Evolutionary conservation across 2,113 vertebrate species (phyloP).

Genomic region (Takifugu flavidus): DNA sequence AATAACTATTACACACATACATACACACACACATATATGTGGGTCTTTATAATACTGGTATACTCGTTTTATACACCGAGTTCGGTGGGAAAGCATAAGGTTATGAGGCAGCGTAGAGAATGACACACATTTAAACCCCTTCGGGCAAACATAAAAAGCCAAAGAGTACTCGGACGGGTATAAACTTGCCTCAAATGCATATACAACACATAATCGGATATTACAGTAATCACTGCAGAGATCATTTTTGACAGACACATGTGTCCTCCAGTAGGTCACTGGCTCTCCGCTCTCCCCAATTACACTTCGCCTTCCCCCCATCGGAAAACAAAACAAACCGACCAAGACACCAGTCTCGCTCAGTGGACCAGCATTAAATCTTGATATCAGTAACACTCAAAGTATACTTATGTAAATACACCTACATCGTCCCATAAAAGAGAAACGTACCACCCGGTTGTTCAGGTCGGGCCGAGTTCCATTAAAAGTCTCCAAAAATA

Average conservation of each 20-base stretch:
- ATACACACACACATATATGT: too few species aligned
- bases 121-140: too few species aligned
- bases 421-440: constrained; percentile 46
- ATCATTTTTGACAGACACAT: background rate
- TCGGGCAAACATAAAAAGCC: background rate
- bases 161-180: background rate
- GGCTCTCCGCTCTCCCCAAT: constrained; percentile 46
- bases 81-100: too few species aligned
- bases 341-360: background rate
- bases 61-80: too few species aligned
- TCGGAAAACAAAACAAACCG: constrained; percentile 28
- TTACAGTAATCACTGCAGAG: background rate
- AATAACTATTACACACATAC: too few species aligned
- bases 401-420: background rate
- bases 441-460: constrained; percentile 6
- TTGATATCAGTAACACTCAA: background rate
- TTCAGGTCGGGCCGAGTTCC: constrained; percentile 7
- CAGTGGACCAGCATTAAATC: constrained; percentile 14
- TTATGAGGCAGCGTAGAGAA: too few species aligned
- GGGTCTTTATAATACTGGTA: too few species aligned
- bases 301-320: constrained; percentile 27
- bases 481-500: constrained; percentile 31
- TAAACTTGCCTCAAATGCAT: background rate
- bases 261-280: constrained; percentile 48
- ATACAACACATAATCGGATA: background rate